Conservation (phyloP, 2,888 invertebrate genomes). For the Girardia tigrina region DNA sequence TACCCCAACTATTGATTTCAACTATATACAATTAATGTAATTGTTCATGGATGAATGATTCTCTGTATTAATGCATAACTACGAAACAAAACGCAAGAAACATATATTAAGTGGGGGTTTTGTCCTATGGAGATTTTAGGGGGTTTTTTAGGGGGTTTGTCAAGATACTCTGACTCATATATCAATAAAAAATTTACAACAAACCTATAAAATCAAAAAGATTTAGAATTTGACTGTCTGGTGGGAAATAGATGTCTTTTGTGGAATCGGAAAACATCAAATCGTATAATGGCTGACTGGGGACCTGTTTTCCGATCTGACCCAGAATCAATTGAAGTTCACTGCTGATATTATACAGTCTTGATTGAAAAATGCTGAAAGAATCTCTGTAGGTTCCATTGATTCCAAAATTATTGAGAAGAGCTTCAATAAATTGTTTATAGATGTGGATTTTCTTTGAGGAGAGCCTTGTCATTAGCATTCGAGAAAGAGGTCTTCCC, state of each 20-base stretch:
- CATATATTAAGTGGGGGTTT: no score
- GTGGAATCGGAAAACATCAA: slow-evolving; percentile 28
- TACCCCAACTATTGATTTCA: no score
- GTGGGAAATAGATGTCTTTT: slow-evolving; percentile 13
- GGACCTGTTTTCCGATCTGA: background rate
- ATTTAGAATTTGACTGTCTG: background rate
- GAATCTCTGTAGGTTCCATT: background rate
- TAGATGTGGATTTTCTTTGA: background rate
- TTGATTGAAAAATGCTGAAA: background rate
- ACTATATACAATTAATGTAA: no score
- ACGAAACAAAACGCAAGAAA: no score
- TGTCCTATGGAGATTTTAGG: no score
- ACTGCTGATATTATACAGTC: background rate
- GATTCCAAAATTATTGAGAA: background rate
- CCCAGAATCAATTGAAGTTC: background rate
- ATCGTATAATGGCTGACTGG: background rate
- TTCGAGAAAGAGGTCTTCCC: background rate
- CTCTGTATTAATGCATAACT: no score
- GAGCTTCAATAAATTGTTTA: background rate
- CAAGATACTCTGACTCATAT: no score
- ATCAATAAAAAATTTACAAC: no score
- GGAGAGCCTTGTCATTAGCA: background rate
- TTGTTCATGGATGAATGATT: no score
- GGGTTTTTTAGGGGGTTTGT: no score
- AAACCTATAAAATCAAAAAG: slow-evolving; percentile 16